Percentiles rank a stretch among this genome's conserved stretches.
These are phyloP conservation scores for Piliocolobus tephrosceles DNA, from an alignment of 2,113 vertebrate species.

Conservation along the genomic window DNA sequence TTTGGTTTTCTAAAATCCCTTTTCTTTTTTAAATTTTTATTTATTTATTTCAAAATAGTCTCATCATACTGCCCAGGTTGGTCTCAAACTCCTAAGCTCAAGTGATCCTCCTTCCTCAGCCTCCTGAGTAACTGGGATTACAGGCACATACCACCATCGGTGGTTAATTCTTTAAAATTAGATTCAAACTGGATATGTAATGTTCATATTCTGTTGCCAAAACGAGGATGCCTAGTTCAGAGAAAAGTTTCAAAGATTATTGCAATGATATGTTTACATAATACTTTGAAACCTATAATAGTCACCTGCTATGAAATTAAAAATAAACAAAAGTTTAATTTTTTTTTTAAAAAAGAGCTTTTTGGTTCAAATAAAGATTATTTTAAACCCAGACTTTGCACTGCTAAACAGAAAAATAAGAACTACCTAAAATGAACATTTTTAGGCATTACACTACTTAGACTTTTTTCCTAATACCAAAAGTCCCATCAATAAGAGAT, in stretches of 20 bases:
- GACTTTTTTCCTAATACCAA: constrained; percentile 9
- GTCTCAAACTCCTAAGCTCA: not conserved
- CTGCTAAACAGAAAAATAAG: not conserved
- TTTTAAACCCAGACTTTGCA: constrained; percentile 27
- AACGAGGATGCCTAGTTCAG: constrained; percentile 4
- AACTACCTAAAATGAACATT: not conserved
- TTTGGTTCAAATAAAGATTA: not conserved
- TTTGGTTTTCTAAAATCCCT: not conserved
- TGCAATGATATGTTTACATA: not conserved
- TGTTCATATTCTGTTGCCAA: not conserved
- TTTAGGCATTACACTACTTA: not conserved
- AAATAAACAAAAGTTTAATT: not conserved
- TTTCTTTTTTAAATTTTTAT: not conserved
- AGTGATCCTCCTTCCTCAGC: not conserved
- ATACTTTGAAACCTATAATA: not conserved
- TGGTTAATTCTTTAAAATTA: not conserved
- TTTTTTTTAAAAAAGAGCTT: not conserved
- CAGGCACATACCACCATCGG: not conserved
- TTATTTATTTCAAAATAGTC: not conserved
- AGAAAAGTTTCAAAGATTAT: not conserved
- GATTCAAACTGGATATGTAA: not conserved
- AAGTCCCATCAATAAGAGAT: not conserved
- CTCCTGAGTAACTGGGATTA: not conserved
- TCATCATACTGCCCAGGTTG: not conserved
- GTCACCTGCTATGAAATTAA: not conserved